Percentiles rank a stretch among this genome's conserved stretches.
These are phyloP conservation scores for Bothrops jararaca DNA, from an alignment of 2,113 vertebrate genomes.

Conservation along the genomic window DNA sequence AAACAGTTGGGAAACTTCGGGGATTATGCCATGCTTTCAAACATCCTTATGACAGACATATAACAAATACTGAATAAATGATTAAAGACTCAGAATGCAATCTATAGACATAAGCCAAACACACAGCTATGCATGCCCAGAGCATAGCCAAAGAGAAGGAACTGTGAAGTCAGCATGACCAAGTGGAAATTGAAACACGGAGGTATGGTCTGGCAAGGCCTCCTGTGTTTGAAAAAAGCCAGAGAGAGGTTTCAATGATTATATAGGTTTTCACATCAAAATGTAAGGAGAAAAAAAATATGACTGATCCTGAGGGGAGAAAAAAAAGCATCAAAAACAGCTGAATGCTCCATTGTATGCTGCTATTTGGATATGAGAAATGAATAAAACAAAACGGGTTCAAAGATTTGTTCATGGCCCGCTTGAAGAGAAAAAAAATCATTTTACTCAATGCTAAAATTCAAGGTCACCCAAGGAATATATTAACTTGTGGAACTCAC, in stretches of 20 bases:
- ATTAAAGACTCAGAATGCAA: constrained; percentile 20
- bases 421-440: not conserved
- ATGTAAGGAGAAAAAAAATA: not conserved
- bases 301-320: constrained; percentile 16
- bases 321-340: not conserved
- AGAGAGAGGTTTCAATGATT: constrained; percentile 3
- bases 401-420: not conserved
- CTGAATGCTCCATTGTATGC: not conserved
- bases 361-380: not conserved
- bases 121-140: not conserved
- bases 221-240: constrained; percentile 16
- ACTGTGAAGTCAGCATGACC: constrained; percentile 22
- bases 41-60: constrained; percentile 5
- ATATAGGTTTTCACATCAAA: constrained; percentile 24
- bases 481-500: not conserved
- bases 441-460: not conserved
- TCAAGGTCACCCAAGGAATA: not conserved
- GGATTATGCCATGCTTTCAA: not conserved
- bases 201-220: constrained; percentile 5
- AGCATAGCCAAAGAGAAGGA: constrained; percentile 15
- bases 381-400: not conserved
- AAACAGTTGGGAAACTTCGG: not conserved
- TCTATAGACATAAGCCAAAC: not conserved
- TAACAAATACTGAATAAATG: constrained; percentile 18
- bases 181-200: constrained; percentile 23